Base-by-base conservation (phyloP, 2,113 vertebrate genomes). In the Eclectus roratus region DNA sequence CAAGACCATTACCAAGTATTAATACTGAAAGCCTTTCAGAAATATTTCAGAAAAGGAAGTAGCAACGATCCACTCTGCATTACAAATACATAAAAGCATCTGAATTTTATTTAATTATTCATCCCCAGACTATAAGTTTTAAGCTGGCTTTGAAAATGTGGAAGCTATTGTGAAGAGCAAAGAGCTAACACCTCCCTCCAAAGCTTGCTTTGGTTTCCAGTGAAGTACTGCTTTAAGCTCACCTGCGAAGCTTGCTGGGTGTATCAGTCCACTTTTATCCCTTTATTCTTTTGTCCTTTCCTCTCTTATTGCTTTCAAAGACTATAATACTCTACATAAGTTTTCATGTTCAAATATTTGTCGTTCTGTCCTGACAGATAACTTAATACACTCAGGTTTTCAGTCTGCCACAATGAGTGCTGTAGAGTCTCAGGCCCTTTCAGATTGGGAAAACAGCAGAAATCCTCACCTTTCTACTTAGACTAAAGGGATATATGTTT, bases 21-120 rank as follows among this genome's bases (percentile, higher is more conserved):
- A 87, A 64, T 91, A 80, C 52, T 93, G 63, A 91, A 84, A 88
- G 19, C 64, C 91, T 94, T 95, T 97, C 85, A 64, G 60, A 24
- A 93, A 29, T 13, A 81, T 88, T 97, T 97, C 97, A 96, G 96
- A 97, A 98, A 98, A 98, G 97, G 97, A 97, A 93, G 95, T 73
- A 71, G 64, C 72, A 52, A 77, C 44, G 97, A 55, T 83, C 63
- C 33, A 72, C 80, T 95, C 33, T 73, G 72, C 79, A 82, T 97
- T 97, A 95, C 85, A 60, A 71, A 78, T 93, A 53, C 71, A 28
- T 63, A 71, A 97, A 97, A 86, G 96, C 92, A 97, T 97, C 95
- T 85, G 71, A 35, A 43, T 89, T 92, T 97, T 58, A 58, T n/a
- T 58, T n/a, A 58, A 11, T 80, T 50, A 64, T 37, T 91, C 73